Conservation (phyloP, 2,888 invertebrate genomes). For the Dasysyrphus tricinctus region DNA sequence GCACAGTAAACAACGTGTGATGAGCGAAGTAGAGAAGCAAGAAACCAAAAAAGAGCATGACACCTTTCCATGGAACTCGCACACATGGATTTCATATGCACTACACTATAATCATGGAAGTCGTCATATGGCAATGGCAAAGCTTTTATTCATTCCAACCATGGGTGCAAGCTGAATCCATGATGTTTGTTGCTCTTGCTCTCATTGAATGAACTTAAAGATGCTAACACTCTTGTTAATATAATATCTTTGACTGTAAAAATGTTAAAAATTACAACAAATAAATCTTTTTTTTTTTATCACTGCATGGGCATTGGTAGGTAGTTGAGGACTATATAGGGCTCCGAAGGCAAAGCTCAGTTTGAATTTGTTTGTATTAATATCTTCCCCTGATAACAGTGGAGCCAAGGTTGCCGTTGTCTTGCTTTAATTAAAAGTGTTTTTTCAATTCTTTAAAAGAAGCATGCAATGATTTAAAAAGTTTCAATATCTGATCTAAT, state of each 20-base stretch:
- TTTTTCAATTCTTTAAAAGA: neutral
- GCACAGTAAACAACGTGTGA: conserved; percentile 7
- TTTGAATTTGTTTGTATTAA: neutral
- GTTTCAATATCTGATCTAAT: too few species aligned
- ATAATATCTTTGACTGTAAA: neutral
- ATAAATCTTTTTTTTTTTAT: neutral
- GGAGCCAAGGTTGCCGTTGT: neutral
- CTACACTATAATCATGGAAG: conserved; percentile 17
- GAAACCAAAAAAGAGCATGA: conserved; percentile 5
- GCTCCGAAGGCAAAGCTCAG: conserved; percentile 38
- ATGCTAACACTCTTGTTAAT: conserved; percentile 6
- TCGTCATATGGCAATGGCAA: conserved; percentile 4
- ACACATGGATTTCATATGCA: neutral
- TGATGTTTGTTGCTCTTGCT: neutral
- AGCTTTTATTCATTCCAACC: conserved; percentile 27
- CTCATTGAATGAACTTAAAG: neutral
- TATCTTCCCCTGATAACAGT: neutral
- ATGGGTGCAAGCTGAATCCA: neutral
- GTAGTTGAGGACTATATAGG: neutral
- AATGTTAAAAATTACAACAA: neutral
- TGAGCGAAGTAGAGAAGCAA: neutral
- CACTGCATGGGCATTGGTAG: neutral
- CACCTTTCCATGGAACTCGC: conserved; percentile 24
- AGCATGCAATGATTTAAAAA: too few species aligned
- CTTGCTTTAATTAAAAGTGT: neutral